A percentile compares a stretch with the other conserved stretches of the same genome.
phyloP scores from a whole-genome alignment of 2,797 vertebrate species.

The Hydrolagus colliei region DNA sequence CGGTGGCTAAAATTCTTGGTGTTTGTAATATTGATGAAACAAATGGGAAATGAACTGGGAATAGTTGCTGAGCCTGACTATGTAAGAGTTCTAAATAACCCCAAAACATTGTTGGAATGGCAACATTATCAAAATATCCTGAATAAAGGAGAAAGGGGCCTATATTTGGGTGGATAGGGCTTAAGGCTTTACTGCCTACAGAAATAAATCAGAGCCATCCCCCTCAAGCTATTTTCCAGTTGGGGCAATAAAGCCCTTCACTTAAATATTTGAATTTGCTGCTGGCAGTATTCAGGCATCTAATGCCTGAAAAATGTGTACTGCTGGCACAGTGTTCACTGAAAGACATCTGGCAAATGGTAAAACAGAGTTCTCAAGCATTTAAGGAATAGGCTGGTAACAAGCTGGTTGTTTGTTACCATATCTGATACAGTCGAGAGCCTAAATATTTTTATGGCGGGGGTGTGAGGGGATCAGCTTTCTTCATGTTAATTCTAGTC shows the following conservation, averaged over 20 bases:
- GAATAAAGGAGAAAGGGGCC: not conserved
- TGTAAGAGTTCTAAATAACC: not conserved
- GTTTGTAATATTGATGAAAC: not conserved
- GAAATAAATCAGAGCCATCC: not conserved
- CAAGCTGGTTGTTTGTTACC: not conserved
- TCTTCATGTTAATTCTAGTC: too few species aligned
- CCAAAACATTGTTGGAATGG: not conserved
- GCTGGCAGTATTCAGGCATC: constrained; percentile 11
- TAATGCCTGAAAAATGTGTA: constrained; percentile 8
- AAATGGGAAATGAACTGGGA: not conserved
- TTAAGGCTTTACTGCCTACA: not conserved
- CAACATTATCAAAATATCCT: not conserved
- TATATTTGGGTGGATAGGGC: not conserved
- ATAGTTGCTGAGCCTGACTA: not conserved
- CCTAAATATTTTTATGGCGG: not conserved
- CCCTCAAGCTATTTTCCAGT: not conserved
- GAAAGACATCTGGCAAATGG: constrained; percentile 11
- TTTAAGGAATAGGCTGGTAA: not conserved
- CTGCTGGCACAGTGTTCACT: not conserved
- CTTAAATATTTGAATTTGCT: constrained; percentile 27
- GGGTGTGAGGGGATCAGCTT: too few species aligned
- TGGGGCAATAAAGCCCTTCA: constrained; percentile 15
- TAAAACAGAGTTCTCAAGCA: not conserved
- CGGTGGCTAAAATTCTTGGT: not conserved
- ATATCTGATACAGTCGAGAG: not conserved